phyloP scores from a whole-genome alignment of 2,113 vertebrate species.

The Excalfactoria chinensis region DNA sequence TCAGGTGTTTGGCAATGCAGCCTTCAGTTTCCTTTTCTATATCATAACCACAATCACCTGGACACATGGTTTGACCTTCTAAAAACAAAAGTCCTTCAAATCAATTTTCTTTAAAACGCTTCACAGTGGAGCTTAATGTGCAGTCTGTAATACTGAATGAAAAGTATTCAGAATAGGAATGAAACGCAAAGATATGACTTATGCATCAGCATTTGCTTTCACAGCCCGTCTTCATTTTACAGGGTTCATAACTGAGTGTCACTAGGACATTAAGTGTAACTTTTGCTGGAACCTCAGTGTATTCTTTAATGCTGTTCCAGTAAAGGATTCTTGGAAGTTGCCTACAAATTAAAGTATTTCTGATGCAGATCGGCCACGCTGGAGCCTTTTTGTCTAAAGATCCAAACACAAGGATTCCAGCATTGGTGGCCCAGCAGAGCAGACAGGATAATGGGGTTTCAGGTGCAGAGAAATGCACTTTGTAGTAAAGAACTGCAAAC shows the following conservation, averaged over 20 bases:
- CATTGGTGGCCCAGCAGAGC: not conserved
- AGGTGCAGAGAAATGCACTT: not conserved
- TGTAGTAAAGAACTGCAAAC: not conserved
- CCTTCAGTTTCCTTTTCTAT: not conserved
- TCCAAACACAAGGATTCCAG: not conserved
- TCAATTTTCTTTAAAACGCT: conserved; percentile 9
- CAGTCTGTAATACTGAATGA: not conserved
- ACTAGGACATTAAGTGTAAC: not conserved
- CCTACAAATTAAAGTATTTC: not conserved
- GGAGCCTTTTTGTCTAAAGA: not conserved
- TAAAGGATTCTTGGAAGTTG: conserved; percentile 12
- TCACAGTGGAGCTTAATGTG: not conserved
- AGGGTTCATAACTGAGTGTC: conserved; percentile 9
- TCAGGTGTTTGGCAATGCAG: not conserved
- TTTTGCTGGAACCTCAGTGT: not conserved
- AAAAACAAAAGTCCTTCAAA: conserved; percentile 5
- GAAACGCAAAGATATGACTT: not conserved
- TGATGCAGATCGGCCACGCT: not conserved
- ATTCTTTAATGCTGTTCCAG: not conserved
- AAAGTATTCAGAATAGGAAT: not conserved
- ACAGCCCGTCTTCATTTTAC: conserved; percentile 23
- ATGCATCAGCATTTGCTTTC: not conserved
- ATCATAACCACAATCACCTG: not conserved
- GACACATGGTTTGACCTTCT: not conserved
- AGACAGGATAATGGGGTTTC: not conserved